Evolutionary conservation across 2,797 vertebrate genomes (phyloP).

Genomic region (Chaetophractus vellerosus): DNA sequence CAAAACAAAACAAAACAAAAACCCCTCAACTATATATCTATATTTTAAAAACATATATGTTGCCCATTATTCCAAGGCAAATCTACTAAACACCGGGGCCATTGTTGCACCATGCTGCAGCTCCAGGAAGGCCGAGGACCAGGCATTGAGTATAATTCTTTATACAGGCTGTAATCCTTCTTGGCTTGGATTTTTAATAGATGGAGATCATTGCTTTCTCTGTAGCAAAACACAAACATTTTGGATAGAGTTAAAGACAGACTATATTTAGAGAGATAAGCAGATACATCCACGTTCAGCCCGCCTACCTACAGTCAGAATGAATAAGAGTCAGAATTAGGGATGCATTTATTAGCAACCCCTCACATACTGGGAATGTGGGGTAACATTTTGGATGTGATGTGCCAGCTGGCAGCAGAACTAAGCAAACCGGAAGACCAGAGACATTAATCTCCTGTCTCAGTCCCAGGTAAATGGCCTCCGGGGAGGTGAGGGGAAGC

Average conservation of each 20-base stretch:
- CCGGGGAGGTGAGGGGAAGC: background rate
- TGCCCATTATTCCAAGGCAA: background rate
- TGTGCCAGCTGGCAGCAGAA: slow-evolving; percentile 55
- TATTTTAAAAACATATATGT: background rate
- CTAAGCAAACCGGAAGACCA: background rate
- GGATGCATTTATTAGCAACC: slow-evolving; percentile 76
- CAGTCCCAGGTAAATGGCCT: slow-evolving; percentile 3
- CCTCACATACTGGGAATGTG: slow-evolving; percentile 2
- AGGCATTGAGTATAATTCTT: slow-evolving; percentile 53
- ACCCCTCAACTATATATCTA: background rate
- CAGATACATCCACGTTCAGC: background rate
- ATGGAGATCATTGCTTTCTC: slow-evolving; percentile 25
- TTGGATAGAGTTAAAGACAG: slow-evolving; percentile 61
- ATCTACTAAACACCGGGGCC: background rate
- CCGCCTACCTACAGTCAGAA: slow-evolving; percentile 48
- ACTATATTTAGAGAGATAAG: slow-evolving; percentile 37
- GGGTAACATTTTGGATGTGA: slow-evolving; percentile 57
- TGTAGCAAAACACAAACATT: slow-evolving; percentile 68
- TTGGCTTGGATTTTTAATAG: slow-evolving; percentile 69
- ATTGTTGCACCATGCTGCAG: fast-evolving
- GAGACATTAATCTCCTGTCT: background rate
- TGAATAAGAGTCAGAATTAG: slow-evolving; percentile 66
- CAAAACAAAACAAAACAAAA: no score
- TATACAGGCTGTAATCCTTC: background rate
- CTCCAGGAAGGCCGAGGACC: background rate